Percentiles rank a stretch among this genome's conserved stretches.
phyloP scores from a whole-genome alignment of 2,888 invertebrate genomes.

The Nomada lathburiana region DNA sequence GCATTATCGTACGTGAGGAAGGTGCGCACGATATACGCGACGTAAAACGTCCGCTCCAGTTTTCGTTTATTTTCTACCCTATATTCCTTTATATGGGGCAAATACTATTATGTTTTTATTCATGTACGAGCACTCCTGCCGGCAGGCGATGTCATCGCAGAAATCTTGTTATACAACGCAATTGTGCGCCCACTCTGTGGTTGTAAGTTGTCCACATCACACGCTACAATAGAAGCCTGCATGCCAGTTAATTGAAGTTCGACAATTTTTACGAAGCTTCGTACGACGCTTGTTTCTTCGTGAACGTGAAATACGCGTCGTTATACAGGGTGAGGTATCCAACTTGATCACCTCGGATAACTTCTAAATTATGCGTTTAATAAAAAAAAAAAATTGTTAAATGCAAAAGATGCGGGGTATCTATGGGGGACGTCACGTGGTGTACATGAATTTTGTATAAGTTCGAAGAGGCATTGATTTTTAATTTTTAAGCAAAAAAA shows the following conservation, averaged over 20 bases:
- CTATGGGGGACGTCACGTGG: too few species aligned
- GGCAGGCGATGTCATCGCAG: slow-evolving; percentile 34
- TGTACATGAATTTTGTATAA: too few species aligned
- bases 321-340: too few species aligned
- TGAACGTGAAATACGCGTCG: neutral
- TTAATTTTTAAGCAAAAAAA: too few species aligned
- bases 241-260: slow-evolving; percentile 59
- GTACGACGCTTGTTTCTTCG: slow-evolving; percentile 32
- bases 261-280: slow-evolving; percentile 36
- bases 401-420: too few species aligned
- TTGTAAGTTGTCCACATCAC: slow-evolving; percentile 54
- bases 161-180: slow-evolving; percentile 34
- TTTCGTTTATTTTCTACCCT: slow-evolving; percentile 48
- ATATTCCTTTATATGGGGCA: slow-evolving; percentile 25
- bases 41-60: slow-evolving; percentile 36
- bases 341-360: too few species aligned
- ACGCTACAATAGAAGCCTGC: slow-evolving; percentile 62
- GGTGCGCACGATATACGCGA: slow-evolving; percentile 24
- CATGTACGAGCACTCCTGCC: slow-evolving; percentile 44
- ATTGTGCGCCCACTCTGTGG: slow-evolving; percentile 38
- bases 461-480: too few species aligned
- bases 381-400: too few species aligned
- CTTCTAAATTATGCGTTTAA: too few species aligned
- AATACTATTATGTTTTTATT: slow-evolving; percentile 46
- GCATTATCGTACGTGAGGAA: slow-evolving; percentile 29